Conservation (phyloP, 2,888 invertebrate genomes). For the Ormyrus labotus region DNA sequence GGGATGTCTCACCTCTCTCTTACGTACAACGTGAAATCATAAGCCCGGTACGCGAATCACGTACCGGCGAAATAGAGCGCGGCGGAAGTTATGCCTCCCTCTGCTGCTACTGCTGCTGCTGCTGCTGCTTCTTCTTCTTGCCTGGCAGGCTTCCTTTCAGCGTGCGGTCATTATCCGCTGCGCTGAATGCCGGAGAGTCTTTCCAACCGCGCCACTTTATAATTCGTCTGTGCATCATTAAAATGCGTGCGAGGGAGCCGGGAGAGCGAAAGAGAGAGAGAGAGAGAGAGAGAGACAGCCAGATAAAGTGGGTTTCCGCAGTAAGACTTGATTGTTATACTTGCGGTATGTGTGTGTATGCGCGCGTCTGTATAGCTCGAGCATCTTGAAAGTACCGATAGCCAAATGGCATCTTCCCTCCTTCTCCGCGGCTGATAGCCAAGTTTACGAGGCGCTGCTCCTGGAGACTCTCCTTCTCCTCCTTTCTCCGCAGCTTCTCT, state of each 20-base stretch:
- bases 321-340: slow-evolving; percentile 26
- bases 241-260: slow-evolving; percentile 6
- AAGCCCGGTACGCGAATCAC: slow-evolving; percentile 51
- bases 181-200: slow-evolving; percentile 36
- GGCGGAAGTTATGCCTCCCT: slow-evolving; percentile 51
- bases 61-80: slow-evolving; percentile 49
- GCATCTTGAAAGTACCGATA: slow-evolving; percentile 20
- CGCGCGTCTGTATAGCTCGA: neutral
- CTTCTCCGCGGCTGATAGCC: slow-evolving; percentile 27
- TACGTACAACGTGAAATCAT: slow-evolving; percentile 31
- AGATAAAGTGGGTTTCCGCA: slow-evolving; percentile 17
- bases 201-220: slow-evolving; percentile 38
- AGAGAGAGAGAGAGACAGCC: neutral
- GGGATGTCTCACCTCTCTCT: slow-evolving; percentile 3
- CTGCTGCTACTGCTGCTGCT: neutral
- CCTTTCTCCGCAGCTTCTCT: neutral
- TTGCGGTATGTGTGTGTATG: neutral
- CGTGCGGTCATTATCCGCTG: slow-evolving; percentile 46
- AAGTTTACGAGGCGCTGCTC: slow-evolving; percentile 44
- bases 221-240: slow-evolving; percentile 50
- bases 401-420: slow-evolving; percentile 43
- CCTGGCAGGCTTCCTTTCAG: slow-evolving; percentile 20
- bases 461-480: neutral
- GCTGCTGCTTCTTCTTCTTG: neutral
- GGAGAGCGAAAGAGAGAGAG: neutral